phyloP scores from a whole-genome alignment of 2,797 vertebrate genomes.

The Vipera latastei region DNA sequence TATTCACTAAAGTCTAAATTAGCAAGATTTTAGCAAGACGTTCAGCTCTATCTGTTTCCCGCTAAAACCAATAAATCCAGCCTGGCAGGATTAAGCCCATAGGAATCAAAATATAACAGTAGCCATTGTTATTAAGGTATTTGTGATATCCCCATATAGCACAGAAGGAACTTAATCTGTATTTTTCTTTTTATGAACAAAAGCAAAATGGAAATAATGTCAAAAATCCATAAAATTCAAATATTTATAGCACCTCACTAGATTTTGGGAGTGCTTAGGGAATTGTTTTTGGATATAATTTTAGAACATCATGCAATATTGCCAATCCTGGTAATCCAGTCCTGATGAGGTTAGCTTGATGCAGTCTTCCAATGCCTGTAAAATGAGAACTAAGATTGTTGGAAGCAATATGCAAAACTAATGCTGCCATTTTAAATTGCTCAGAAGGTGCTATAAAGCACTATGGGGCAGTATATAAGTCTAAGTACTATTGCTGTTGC shows the following conservation, averaged over 20 bases:
- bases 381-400: not conserved
- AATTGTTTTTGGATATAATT: not conserved
- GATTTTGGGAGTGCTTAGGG: not conserved
- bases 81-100: not conserved
- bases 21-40: not conserved
- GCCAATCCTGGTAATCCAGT: not conserved
- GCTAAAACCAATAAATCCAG: not conserved
- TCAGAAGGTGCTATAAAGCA: not conserved
- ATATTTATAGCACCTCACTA: not conserved
- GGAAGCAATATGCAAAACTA: not conserved
- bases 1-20: not conserved
- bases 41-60: not conserved
- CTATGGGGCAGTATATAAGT: not conserved
- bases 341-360: not conserved
- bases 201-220: not conserved
- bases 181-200: not conserved
- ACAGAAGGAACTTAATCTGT: not conserved
- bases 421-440: not conserved
- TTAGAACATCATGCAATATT: not conserved
- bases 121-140: not conserved
- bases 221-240: not conserved
- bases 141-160: not conserved
- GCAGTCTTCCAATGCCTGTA: not conserved
- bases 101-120: not conserved
- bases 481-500: not conserved